Conservation (phyloP, 2,888 invertebrate genomes). For the Rotaria magnacalcarata region DNA sequence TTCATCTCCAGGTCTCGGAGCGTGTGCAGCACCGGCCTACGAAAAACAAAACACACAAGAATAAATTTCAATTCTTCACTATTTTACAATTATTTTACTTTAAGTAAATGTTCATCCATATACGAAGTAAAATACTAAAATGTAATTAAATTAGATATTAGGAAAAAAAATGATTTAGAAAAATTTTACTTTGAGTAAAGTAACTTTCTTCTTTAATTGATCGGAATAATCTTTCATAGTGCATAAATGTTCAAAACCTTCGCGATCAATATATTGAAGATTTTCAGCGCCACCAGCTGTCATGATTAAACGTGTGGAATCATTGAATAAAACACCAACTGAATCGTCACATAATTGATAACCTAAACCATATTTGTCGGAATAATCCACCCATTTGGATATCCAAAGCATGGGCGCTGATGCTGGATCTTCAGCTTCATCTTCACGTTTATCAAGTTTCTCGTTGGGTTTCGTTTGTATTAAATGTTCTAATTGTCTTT, state of each 20-base stretch:
- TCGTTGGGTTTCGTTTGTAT: slow-evolving; percentile 58
- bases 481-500: slow-evolving; percentile 57
- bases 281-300: slow-evolving; percentile 76
- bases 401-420: slow-evolving; percentile 93
- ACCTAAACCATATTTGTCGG: slow-evolving; percentile 98
- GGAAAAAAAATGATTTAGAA: neutral
- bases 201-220: slow-evolving; percentile 85
- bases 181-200: slow-evolving; percentile 68
- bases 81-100: slow-evolving; percentile 51
- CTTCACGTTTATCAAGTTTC: slow-evolving; percentile 57
- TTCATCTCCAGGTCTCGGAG: slow-evolving; percentile 75
- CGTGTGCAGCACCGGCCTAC: slow-evolving; percentile 72
- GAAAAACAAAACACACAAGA: too few relatives aligned
- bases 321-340: slow-evolving; percentile 97
- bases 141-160: neutral
- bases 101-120: slow-evolving; percentile 82
- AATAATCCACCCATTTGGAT: slow-evolving; percentile 99
- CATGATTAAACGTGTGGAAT: slow-evolving; percentile 87
- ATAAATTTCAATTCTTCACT: too few relatives aligned
- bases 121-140: slow-evolving; percentile 81
- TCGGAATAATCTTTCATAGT: slow-evolving; percentile 75
- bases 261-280: slow-evolving; percentile 90
- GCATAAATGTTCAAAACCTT: slow-evolving; percentile 83
- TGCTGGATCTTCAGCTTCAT: slow-evolving; percentile 89
- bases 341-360: slow-evolving; percentile 97